phyloP scores from a whole-genome alignment of 2,797 vertebrate genomes.

The Chloroceryle amazona region DNA sequence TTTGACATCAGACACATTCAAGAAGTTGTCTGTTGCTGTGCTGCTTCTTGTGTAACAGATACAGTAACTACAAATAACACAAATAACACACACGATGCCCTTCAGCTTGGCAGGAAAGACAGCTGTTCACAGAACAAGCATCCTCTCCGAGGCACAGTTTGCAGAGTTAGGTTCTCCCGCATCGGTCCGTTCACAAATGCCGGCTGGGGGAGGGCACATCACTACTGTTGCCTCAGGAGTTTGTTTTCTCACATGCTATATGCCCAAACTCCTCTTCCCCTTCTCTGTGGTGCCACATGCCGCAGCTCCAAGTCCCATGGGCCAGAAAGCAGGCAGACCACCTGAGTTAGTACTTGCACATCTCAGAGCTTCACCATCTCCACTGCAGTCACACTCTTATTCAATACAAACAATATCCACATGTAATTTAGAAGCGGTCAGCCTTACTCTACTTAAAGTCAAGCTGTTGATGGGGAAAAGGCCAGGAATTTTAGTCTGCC shows the following conservation, averaged over 20 bases:
- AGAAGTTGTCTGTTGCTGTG: slow-evolving; percentile 24
- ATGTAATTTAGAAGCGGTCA: background rate
- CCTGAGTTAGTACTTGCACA: background rate
- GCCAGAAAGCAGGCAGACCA: background rate
- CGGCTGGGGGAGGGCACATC: background rate
- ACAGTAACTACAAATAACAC: slow-evolving; percentile 19
- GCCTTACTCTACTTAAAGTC: background rate
- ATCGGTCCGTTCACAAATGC: fast-evolving
- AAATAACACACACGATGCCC: background rate
- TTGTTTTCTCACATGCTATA: background rate
- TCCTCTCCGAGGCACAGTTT: background rate
- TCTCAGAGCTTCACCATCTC: background rate
- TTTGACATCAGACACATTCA: slow-evolving; percentile 35
- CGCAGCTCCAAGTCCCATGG: background rate
- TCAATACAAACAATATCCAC: background rate
- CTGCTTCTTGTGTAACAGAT: slow-evolving; percentile 1
- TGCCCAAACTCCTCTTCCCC: background rate
- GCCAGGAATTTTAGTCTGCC: background rate
- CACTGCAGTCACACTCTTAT: background rate
- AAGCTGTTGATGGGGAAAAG: background rate
- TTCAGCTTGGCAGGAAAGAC: background rate
- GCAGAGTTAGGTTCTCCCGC: background rate
- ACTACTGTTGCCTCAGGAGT: background rate
- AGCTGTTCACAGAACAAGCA: background rate
- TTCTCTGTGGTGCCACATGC: background rate